Conservation (phyloP, 2,888 invertebrate genomes). For the Zele albiditarsus region DNA sequence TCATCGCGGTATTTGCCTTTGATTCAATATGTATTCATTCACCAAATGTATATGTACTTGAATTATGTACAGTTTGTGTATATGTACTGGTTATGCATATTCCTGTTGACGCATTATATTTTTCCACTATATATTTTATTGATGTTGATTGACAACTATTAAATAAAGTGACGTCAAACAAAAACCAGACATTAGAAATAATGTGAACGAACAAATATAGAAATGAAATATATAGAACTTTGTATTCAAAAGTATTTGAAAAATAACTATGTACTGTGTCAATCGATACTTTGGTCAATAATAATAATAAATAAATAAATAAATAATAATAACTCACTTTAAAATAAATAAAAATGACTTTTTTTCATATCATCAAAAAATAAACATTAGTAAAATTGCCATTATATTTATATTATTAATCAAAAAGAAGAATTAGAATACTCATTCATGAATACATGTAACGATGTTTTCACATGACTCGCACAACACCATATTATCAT, state of each 20-base stretch:
- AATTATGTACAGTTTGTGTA: conserved; percentile 48
- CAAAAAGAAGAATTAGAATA: background rate
- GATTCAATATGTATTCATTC: background rate
- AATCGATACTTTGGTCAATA: background rate
- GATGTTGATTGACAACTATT: conserved; percentile 44
- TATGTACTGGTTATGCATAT: conserved; percentile 47
- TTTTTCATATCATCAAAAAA: background rate
- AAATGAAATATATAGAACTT: background rate
- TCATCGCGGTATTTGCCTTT: background rate
- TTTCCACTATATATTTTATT: conserved; percentile 55
- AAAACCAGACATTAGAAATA: background rate
- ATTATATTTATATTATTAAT: background rate
- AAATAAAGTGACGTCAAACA: background rate
- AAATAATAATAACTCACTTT: background rate
- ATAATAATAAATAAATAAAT: background rate
- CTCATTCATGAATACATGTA: background rate
- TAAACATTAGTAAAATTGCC: background rate
- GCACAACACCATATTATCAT: conserved; percentile 1
- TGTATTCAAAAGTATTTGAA: background rate
- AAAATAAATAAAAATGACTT: background rate
- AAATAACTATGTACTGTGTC: background rate
- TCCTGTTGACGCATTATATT: conserved; percentile 53
- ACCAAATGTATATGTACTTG: conserved; percentile 44
- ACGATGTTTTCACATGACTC: conserved; percentile 15
- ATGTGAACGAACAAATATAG: background rate